Percentiles rank a stretch among this genome's conserved stretches.
These are phyloP conservation scores for Drosophila tsacasi DNA, from an alignment of 1,140 invertebrate species.

Conservation along the genomic window DNA sequence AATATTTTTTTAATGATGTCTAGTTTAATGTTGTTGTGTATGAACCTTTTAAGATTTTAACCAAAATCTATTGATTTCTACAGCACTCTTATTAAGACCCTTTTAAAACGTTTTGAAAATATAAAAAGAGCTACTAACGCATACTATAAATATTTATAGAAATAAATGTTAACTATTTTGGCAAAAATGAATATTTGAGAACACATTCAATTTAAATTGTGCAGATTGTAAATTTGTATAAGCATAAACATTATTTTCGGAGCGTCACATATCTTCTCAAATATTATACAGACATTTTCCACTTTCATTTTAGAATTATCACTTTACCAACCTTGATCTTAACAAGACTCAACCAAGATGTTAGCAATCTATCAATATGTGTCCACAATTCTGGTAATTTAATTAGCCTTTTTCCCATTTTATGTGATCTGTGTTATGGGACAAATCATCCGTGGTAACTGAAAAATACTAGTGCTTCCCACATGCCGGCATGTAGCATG, in stretches of 20 bases:
- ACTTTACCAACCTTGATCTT: not conserved
- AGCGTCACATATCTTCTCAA: not conserved
- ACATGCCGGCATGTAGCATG: not conserved
- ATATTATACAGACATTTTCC: too few species aligned
- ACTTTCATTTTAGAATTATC: not conserved
- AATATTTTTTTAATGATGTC: too few species aligned
- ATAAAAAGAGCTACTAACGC: not conserved
- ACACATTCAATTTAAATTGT: not conserved
- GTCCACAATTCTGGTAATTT: conserved; percentile 9
- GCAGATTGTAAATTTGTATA: too few species aligned
- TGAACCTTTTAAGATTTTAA: too few species aligned
- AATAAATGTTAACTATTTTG: not conserved
- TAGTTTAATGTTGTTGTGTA: too few species aligned
- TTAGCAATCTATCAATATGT: not conserved
- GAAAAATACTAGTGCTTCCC: not conserved
- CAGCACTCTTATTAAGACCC: too few species aligned
- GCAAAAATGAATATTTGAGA: not conserved
- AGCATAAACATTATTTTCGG: too few species aligned
- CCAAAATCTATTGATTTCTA: too few species aligned
- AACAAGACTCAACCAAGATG: too few species aligned
- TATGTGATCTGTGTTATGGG: conserved; percentile 8
- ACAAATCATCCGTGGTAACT: not conserved
- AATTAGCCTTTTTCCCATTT: conserved; percentile 1
- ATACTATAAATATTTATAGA: not conserved
- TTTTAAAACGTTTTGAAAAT: not conserved